These are phyloP conservation scores for Diuraphis noxia DNA, from an alignment of 1,140 invertebrate species.

Conservation along the genomic window DNA sequence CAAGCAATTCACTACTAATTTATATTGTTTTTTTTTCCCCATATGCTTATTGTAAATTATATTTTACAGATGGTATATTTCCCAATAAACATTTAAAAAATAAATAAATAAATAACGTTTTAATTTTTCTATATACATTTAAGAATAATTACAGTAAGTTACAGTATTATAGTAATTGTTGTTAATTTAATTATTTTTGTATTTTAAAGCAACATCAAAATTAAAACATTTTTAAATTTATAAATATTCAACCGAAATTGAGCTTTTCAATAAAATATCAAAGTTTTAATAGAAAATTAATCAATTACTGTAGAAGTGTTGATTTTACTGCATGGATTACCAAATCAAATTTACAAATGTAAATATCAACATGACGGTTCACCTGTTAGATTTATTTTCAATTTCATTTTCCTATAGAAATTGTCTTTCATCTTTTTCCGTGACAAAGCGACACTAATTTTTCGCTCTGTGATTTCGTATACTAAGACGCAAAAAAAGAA, in stretches of 20 bases:
- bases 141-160: too few species aligned
- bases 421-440: slow-evolving; percentile 2
- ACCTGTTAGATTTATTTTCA: slow-evolving; percentile 28
- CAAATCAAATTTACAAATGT: slow-evolving; percentile 17
- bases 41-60: too few species aligned
- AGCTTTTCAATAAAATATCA: not conserved
- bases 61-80: too few species aligned
- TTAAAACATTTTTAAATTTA: not conserved
- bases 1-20: too few species aligned
- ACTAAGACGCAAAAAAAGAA: not conserved
- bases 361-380: slow-evolving; percentile 26
- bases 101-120: too few species aligned
- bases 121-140: too few species aligned
- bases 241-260: not conserved
- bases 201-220: not conserved
- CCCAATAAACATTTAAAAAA: too few species aligned
- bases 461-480: slow-evolving; percentile 37
- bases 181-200: not conserved
- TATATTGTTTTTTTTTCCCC: too few species aligned
- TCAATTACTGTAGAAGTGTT: not conserved
- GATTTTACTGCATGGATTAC: not conserved
- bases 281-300: not conserved
- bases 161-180: not conserved
- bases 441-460: slow-evolving; percentile 49
- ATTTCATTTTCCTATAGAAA: not conserved